phyloP scores from a whole-genome alignment of 1,140 invertebrate genomes.

The Sinella curviseta region DNA sequence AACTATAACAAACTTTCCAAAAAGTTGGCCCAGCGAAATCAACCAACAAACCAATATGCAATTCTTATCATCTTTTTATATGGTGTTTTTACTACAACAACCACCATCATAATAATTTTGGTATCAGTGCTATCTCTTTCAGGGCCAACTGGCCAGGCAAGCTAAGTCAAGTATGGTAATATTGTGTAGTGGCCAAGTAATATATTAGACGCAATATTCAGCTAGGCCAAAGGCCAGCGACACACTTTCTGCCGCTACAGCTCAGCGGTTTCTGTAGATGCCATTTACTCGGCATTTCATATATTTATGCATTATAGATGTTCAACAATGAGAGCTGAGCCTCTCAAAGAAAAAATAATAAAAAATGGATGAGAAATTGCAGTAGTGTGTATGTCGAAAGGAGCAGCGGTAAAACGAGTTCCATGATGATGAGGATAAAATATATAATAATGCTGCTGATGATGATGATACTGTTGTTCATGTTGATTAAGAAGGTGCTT shows the following conservation, averaged over 20 bases:
- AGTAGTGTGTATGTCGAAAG: neutral
- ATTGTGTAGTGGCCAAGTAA: neutral
- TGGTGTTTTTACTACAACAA: neutral
- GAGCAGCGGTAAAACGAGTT: slow-evolving; percentile 43
- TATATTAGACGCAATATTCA: neutral
- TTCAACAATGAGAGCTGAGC: neutral
- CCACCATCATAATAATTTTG: neutral
- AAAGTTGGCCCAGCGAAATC: slow-evolving; percentile 10
- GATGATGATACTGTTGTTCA: neutral
- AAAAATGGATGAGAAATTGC: neutral
- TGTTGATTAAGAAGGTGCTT: slow-evolving; percentile 4
- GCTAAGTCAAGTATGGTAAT: slow-evolving; percentile 1
- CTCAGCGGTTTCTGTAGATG: neutral
- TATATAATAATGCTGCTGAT: neutral
- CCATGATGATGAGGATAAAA: slow-evolving; percentile 28
- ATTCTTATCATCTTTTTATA: neutral
- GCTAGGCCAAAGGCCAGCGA: slow-evolving; percentile 17
- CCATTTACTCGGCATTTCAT: neutral
- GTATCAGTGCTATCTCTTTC: slow-evolving; percentile 4
- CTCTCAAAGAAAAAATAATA: neutral
- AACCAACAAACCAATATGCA: neutral
- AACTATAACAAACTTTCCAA: slow-evolving; percentile 24
- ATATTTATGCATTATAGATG: neutral
- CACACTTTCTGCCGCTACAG: neutral
- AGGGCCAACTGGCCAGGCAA: neutral